Conservation (phyloP, 2,888 invertebrate species). For the Archaeoteleia sp. region DNA sequence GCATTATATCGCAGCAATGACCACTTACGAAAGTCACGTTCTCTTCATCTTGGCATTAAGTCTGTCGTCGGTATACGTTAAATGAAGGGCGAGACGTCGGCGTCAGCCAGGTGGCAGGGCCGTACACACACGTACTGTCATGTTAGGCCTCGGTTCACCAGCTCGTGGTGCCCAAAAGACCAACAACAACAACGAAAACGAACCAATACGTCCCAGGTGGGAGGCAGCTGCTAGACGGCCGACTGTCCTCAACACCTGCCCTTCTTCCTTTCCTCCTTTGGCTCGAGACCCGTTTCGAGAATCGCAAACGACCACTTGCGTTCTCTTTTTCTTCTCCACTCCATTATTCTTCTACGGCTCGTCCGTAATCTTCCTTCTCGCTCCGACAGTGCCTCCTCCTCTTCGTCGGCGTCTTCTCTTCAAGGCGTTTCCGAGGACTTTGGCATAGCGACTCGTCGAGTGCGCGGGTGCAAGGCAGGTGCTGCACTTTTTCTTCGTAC, state of each 20-base stretch:
- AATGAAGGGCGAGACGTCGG: constrained; percentile 50
- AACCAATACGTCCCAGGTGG: constrained; percentile 69
- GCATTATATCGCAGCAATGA: constrained; percentile 24
- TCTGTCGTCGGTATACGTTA: constrained; percentile 48
- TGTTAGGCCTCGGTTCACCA: constrained; percentile 39
- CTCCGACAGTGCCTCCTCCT: constrained; percentile 3
- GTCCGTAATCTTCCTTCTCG: constrained; percentile 40
- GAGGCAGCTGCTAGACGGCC: constrained; percentile 74
- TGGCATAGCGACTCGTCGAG: neutral
- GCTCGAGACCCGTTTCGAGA: constrained; percentile 45
- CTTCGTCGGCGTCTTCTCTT: constrained; percentile 2
- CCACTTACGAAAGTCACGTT: constrained; percentile 40
- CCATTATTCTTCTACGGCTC: constrained; percentile 23
- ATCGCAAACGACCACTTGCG: constrained; percentile 43
- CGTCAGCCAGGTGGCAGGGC: constrained; percentile 60
- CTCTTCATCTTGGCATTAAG: constrained; percentile 43
- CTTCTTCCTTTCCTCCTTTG: constrained; percentile 54
- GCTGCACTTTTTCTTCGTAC: constrained; percentile 25
- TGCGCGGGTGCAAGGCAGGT: constrained; percentile 50
- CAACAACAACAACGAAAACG: constrained; percentile 52
- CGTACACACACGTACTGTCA: constrained; percentile 34
- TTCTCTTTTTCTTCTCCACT: constrained; percentile 26
- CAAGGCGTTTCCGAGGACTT: neutral
- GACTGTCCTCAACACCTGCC: constrained; percentile 69
- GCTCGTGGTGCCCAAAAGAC: constrained; percentile 39